These are phyloP conservation scores for Osmoderma eremita DNA, from an alignment of 2,888 invertebrate genomes.

Conservation along the genomic window DNA sequence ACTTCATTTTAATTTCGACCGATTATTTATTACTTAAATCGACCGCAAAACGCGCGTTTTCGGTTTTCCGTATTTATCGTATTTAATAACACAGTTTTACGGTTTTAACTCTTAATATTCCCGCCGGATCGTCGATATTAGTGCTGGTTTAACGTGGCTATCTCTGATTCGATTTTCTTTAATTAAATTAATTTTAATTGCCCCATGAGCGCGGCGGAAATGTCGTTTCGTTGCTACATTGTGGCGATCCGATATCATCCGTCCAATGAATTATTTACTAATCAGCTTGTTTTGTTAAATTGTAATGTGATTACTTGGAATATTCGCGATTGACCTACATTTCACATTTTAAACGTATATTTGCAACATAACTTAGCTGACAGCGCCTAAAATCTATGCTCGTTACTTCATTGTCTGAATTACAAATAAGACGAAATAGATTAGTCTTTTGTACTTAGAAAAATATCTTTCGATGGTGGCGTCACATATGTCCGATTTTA, in stretches of 20 bases:
- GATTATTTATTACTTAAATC: slow-evolving; percentile 23
- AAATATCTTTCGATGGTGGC: no score
- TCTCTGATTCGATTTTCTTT: slow-evolving; percentile 23
- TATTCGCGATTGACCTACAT: slow-evolving; percentile 27
- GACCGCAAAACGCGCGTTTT: slow-evolving; percentile 1
- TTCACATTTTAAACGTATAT: background rate
- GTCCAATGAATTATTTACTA: slow-evolving; percentile 25
- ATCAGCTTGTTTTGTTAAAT: slow-evolving; percentile 24
- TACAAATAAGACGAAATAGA: background rate
- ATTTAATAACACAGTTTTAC: slow-evolving; percentile 9
- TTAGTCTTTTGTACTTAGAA: background rate
- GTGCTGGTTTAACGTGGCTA: slow-evolving; percentile 9
- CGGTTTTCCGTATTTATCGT: slow-evolving; percentile 1
- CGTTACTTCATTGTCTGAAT: background rate
- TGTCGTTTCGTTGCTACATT: slow-evolving; percentile 22
- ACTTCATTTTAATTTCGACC: slow-evolving; percentile 32
- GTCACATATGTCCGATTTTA: no score
- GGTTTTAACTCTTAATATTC: slow-evolving; percentile 2
- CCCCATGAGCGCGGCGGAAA: slow-evolving; percentile 4
- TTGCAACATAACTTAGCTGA: slow-evolving; percentile 1
- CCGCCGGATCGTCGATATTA: slow-evolving; percentile 5
- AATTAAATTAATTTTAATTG: slow-evolving; percentile 22
- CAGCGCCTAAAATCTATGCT: background rate
- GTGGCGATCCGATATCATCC: slow-evolving; percentile 13
- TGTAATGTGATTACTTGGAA: slow-evolving; percentile 21